Base-by-base conservation (phyloP, 2,888 invertebrate genomes). In the Marasmarcha lunaedactyla region DNA sequence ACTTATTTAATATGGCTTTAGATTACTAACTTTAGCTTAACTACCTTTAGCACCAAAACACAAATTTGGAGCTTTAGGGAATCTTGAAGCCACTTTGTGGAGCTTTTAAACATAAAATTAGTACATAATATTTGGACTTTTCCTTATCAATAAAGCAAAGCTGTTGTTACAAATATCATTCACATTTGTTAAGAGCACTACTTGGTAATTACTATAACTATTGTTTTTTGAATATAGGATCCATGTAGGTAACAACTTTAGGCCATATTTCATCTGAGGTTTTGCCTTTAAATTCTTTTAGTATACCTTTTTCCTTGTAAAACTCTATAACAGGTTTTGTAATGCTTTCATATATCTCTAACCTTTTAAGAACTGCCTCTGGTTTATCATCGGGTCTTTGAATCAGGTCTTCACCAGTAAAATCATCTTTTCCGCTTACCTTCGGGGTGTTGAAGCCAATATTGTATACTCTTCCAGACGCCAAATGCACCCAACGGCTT, bases 221-320 rank as follows among this genome's bases (percentile, higher is more conserved):
- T n/a, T n/a, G n/a, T n/a, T 59, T 51, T 40, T 46, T 51, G 39
- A 68, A 55, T 47, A 71, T 58, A 14, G 71, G 63, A 51, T 84
- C 81, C 48, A 84, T 59, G 52, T 71, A 77, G 37, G 51, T 47
- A 33, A 63, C 69, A 20, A 98, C 90, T 54, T 90, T 84, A 2
- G 96, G 96, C 95, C 97, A 98, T 60, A 98, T 94, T 76, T 95
- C 94, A 71, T 97, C 91, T 0, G 97, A 93, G 44, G 94, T 92
- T 14, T 87, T 87, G 1, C 98, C 98, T 43, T 87, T 78, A 70
- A 98, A 98, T 51, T 90, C 90, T 52, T 88, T 81, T 1, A 97
- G 81, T 49, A 97, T 86, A 10, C 89, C 89, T 51, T 89, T 85
- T 33, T 89, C 63, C 44, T 86, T 87, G 62, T 92, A 96, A 79